Percentiles rank a stretch among this genome's conserved stretches.
Evolutionary conservation across 2,113 vertebrate genomes (phyloP).

Genomic region (Onychostruthus taczanowskii): DNA sequence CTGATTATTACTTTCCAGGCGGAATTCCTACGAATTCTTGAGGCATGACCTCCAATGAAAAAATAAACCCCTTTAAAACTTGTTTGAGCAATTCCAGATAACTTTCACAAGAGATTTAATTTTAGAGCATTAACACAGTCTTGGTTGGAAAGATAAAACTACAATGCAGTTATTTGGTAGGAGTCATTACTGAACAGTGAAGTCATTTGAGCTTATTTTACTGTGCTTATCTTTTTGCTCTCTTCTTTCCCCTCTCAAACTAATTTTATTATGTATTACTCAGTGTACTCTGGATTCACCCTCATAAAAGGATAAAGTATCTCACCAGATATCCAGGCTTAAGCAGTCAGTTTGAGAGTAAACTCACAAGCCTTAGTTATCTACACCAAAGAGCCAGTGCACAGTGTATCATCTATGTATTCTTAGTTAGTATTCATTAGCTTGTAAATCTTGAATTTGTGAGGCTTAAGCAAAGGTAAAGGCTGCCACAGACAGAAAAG

Average conservation of each 20-base stretch:
- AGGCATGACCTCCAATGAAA: conserved; percentile 84
- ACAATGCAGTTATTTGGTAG: conserved; percentile 77
- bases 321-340: conserved; percentile 71
- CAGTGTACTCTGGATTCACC: conserved; percentile 79
- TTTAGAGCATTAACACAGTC: conserved; percentile 83
- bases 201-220: conserved; percentile 82
- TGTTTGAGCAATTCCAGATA: conserved; percentile 89
- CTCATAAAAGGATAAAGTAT: conserved; percentile 78
- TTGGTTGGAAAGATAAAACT: conserved; percentile 81
- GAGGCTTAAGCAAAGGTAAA: conserved; percentile 51
- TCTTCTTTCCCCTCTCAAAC: conserved; percentile 19
- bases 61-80: conserved; percentile 85
- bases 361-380: conserved; percentile 51
- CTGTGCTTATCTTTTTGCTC: conserved; percentile 71
- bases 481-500: conserved; percentile 46
- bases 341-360: conserved; percentile 57
- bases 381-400: background rate
- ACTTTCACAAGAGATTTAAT: conserved; percentile 84
- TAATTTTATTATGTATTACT: conserved; percentile 80
- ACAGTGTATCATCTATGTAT: conserved; percentile 19
- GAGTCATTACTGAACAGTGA: conserved; percentile 80
- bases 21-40: conserved; percentile 89
- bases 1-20: conserved; percentile 91
- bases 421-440: conserved; percentile 34
- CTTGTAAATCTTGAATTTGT: conserved; percentile 51